These are phyloP conservation scores for Aepyceros melampus DNA, from an alignment of 2,113 vertebrate genomes.

Conservation along the genomic window DNA sequence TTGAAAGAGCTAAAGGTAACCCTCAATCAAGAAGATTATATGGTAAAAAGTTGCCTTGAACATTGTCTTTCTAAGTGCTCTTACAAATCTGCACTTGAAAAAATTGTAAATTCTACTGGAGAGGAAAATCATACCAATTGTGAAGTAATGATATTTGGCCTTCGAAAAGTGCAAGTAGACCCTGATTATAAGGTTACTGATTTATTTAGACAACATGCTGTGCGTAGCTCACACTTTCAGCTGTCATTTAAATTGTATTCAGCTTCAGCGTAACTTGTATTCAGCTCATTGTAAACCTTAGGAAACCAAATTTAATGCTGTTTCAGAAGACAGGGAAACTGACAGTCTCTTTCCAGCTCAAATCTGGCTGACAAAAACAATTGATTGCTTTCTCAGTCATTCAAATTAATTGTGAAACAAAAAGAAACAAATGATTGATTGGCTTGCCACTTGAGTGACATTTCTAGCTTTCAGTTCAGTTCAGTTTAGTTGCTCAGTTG, in stretches of 20 bases:
- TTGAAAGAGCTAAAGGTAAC: not conserved
- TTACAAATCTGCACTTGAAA: constrained; percentile 42
- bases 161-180: constrained; percentile 33
- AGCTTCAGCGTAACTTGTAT: not conserved
- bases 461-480: not conserved
- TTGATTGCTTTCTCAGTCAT: constrained; percentile 38
- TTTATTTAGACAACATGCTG: constrained; percentile 52
- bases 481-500: too few species aligned
- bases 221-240: constrained; percentile 27
- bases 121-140: constrained; percentile 59
- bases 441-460: not conserved
- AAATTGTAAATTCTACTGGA: constrained; percentile 47
- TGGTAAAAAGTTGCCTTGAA: constrained; percentile 23
- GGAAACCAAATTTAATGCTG: not conserved
- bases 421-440: constrained; percentile 18
- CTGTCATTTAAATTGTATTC: constrained; percentile 59
- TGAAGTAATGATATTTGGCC: constrained; percentile 55
- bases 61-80: constrained; percentile 33
- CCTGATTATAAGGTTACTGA: constrained; percentile 43
- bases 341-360: not conserved
- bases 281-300: constrained; percentile 43
- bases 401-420: constrained; percentile 39
- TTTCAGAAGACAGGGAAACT: not conserved
- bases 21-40: constrained; percentile 41
- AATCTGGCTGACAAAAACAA: constrained; percentile 15